Conservation (phyloP, 2,888 invertebrate genomes). For the Amphimallon solstitiale region DNA sequence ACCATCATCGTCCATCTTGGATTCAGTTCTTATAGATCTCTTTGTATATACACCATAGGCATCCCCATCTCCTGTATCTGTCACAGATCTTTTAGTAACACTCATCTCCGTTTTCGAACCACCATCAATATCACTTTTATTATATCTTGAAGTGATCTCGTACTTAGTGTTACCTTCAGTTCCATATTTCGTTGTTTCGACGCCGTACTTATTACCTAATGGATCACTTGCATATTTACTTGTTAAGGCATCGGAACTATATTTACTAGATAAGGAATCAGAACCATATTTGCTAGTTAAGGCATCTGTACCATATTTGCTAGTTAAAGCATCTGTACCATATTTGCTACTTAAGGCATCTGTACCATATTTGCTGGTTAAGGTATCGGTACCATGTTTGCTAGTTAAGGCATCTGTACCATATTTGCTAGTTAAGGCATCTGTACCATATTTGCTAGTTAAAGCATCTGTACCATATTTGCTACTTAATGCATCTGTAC, state of each 20-base stretch:
- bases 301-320: slow-evolving; percentile 47
- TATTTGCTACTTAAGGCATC: slow-evolving; percentile 46
- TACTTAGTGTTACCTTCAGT: slow-evolving; percentile 37
- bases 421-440: neutral
- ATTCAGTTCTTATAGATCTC: slow-evolving; percentile 28
- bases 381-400: neutral
- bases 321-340: slow-evolving; percentile 43
- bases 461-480: slow-evolving; percentile 20
- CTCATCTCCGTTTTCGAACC: slow-evolving; percentile 38
- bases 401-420: neutral
- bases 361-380: slow-evolving; percentile 45
- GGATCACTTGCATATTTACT: slow-evolving; percentile 32
- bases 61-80: slow-evolving; percentile 41
- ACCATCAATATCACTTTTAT: slow-evolving; percentile 35
- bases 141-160: slow-evolving; percentile 39
- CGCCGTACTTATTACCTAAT: slow-evolving; percentile 25
- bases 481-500: too few species aligned
- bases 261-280: slow-evolving; percentile 39
- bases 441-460: slow-evolving; percentile 26
- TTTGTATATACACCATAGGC: slow-evolving; percentile 46
- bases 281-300: slow-evolving; percentile 42
- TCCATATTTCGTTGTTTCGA: slow-evolving; percentile 39
- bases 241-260: slow-evolving; percentile 33
- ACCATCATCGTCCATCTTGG: slow-evolving; percentile 24
- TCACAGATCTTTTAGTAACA: slow-evolving; percentile 23